Percentiles rank a stretch among this genome's conserved stretches.
Evolutionary conservation across 2,113 vertebrate species (phyloP).

Genomic region (Sorex araneus): DNA sequence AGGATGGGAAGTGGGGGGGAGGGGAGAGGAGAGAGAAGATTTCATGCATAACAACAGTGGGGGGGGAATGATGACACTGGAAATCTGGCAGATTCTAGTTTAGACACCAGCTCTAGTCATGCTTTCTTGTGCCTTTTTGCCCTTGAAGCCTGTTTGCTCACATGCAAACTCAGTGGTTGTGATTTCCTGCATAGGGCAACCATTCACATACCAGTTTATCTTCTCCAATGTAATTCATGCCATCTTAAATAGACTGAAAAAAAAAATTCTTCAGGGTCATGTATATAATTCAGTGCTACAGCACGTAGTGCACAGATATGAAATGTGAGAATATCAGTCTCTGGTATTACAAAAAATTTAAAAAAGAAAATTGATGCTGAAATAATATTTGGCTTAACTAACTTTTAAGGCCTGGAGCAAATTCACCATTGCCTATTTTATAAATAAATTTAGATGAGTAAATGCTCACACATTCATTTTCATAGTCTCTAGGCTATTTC

Average conservation of each 20-base stretch:
- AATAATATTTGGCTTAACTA: neutral
- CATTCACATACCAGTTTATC: neutral
- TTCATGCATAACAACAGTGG: neutral
- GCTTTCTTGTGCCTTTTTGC: neutral
- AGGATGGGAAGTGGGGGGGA: neutral
- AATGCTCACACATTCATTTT: neutral
- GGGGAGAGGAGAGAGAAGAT: neutral
- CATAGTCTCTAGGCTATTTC: neutral
- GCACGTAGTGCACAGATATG: too few relatives aligned
- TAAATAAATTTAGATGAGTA: constrained; percentile 12
- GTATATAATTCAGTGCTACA: too few relatives aligned
- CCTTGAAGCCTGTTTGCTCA: neutral
- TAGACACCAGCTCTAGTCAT: neutral
- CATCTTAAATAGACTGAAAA: neutral
- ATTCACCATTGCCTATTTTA: neutral
- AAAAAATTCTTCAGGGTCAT: neutral
- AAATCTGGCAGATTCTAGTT: neutral
- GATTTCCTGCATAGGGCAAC: neutral
- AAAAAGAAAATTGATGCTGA: neutral
- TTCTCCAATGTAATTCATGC: neutral
- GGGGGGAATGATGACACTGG: neutral
- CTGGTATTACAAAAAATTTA: too few relatives aligned
- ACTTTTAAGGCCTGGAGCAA: neutral
- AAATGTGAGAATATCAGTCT: too few relatives aligned
- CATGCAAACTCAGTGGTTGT: neutral